phyloP scores from a whole-genome alignment of 2,797 vertebrate species.

The Buphagus erythrorhynchus region DNA sequence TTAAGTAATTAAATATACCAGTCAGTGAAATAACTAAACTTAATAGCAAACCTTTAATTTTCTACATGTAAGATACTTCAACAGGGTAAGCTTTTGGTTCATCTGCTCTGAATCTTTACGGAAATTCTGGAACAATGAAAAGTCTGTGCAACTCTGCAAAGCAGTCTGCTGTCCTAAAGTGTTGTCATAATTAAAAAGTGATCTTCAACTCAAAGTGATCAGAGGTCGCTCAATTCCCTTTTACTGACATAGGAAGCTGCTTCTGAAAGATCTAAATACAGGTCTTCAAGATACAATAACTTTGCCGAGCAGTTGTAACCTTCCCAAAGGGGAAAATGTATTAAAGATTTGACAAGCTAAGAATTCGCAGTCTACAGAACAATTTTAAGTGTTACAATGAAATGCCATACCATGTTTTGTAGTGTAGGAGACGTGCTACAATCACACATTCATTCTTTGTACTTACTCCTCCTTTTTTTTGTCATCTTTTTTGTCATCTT shows the following conservation, averaged over 20 bases:
- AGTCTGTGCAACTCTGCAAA: not conserved
- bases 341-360: not conserved
- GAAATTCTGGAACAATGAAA: not conserved
- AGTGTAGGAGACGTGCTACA: not conserved
- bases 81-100: not conserved
- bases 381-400: not conserved
- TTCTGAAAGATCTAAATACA: not conserved
- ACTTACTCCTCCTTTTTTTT: conserved; percentile 90
- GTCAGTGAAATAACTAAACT: not conserved
- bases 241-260: not conserved
- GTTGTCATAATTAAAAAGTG: not conserved
- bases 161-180: not conserved
- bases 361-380: not conserved
- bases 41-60: not conserved
- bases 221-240: not conserved
- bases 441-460: conserved; percentile 22
- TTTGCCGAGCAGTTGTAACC: not conserved
- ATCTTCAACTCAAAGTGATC: not conserved
- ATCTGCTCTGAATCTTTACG: not conserved
- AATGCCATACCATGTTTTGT: not conserved
- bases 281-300: not conserved
- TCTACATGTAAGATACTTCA: not conserved
- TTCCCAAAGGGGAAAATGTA: not conserved
- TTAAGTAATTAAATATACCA: not conserved
- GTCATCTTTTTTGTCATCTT: conserved; percentile 75